Evolutionary conservation across 2,888 invertebrate species (phyloP), one percentile per base, ranked within the genome.

Genomic region (Latrodectus elegans): DNA sequence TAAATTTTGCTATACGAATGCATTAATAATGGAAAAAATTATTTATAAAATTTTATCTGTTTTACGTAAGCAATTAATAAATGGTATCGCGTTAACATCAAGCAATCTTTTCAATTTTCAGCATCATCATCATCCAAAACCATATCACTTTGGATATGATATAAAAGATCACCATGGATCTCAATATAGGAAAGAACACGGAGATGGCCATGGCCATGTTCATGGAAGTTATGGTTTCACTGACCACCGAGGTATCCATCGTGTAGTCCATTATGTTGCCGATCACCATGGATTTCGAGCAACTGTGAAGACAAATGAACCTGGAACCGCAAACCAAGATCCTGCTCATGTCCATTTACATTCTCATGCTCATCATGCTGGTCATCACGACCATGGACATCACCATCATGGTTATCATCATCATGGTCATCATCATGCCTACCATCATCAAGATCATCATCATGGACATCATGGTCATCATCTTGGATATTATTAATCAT

Each of bases 151-250:
- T 49, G 87, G 87, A 1, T 86, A 86, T 12, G 71, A 75, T 8
- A 65, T 86, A 11, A 80, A 86, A 14, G 85, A 86, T 52, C 72
- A 82, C 10, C 80, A 86, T 53, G 85, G 76, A 6, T 51, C 60
- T 4, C 85, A 86, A 49, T 76, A 86, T 49, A 70, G 85, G 53
- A 75, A 86, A 14, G 85, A 86, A 55, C 80, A 80, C 9, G 85
- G 85, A 3, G 76, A 80, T 38, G 85, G 85, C 12, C 78, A 78
- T 14, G 84, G 84, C 0, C 49, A 86, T n/a, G 85, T 81, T 4
- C 75, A 80, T 15, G 85, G 85, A 38, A 86, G 85, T 55, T 86
- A 86, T 14, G 85, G 85, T 4, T 86, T 86, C 60, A 86, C 85
- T 12, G 85, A 86, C 65, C 71, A 80, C n/a, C 51, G 80, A n/a